Evolutionary conservation across 2,888 invertebrate genomes (phyloP).

Genomic region (Oasisia sp.): DNA sequence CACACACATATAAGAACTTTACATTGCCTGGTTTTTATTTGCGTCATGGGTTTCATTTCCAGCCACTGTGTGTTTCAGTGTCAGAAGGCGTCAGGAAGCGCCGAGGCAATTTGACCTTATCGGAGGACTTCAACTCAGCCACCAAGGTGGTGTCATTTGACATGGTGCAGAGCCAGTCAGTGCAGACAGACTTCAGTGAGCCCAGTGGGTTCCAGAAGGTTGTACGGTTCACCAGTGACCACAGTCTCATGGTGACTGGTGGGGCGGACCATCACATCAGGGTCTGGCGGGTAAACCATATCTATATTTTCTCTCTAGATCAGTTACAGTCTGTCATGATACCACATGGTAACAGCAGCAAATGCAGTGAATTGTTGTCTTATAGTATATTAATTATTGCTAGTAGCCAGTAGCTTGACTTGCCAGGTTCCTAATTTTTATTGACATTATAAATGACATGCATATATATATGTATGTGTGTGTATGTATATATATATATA

Average conservation of each 20-base stretch:
- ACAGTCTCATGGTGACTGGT: conserved; percentile 87
- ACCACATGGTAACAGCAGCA: not conserved
- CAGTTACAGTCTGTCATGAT: not conserved
- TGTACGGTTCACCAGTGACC: conserved; percentile 81
- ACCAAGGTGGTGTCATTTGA: conserved; percentile 62
- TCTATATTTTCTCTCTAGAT: not conserved
- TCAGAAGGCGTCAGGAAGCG: conserved; percentile 43
- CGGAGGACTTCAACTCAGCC: conserved; percentile 35
- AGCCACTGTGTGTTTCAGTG: conserved; percentile 29
- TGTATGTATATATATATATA: no score
- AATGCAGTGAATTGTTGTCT: not conserved
- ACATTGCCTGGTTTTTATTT: conserved; percentile 13
- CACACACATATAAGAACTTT: not conserved
- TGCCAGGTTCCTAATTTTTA: no score
- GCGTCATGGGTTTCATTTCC: not conserved
- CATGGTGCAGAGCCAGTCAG: conserved; percentile 54
- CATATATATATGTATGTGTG: no score
- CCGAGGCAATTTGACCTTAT: conserved; percentile 41
- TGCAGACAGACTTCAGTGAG: conserved; percentile 66
- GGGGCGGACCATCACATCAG: conserved; percentile 89
- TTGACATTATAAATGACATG: no score
- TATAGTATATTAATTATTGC: no score
- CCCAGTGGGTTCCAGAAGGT: conserved; percentile 87
- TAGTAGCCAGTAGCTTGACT: no score
- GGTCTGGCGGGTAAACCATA: conserved; percentile 76